Percentiles rank a stretch among this genome's conserved stretches.
These are phyloP conservation scores for Pangasianodon gigas DNA, from an alignment of 2,113 vertebrate genomes.

Conservation along the genomic window DNA sequence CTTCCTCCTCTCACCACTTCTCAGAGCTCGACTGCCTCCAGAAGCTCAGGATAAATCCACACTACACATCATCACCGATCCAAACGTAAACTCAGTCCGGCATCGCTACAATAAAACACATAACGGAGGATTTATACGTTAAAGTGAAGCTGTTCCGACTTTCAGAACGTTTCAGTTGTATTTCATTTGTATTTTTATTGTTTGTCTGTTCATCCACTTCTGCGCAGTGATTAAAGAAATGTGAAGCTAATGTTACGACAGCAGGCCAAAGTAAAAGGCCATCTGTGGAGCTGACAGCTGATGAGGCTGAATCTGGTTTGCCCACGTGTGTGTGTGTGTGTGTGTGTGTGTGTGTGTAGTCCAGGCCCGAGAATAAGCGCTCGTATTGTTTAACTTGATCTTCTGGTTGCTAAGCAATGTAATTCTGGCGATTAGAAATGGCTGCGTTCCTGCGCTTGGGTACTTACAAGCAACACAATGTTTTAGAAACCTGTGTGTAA, in stretches of 20 bases:
- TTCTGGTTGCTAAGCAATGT: constrained; percentile 79
- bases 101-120: background rate
- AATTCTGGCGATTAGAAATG: constrained; percentile 79
- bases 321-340: constrained; percentile 28
- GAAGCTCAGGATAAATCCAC: background rate
- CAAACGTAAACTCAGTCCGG: too few relatives aligned
- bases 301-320: constrained; percentile 40
- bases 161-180: too few relatives aligned
- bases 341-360: constrained; percentile 45
- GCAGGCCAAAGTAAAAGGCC: constrained; percentile 65
- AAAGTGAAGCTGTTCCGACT: background rate
- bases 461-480: constrained; percentile 76
- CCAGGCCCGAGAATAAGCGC: constrained; percentile 73
- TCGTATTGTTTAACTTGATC: constrained; percentile 78
- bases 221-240: constrained; percentile 68
- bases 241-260: constrained; percentile 57
- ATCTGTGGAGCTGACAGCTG: constrained; percentile 61
- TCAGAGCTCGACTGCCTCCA: background rate
- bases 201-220: constrained; percentile 32
- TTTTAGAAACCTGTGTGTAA: constrained; percentile 66
- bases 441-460: constrained; percentile 75
- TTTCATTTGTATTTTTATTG: background rate
- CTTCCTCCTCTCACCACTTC: background rate
- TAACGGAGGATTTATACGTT: background rate
- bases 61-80: background rate